These are phyloP conservation scores for Drosophila repletoides DNA, from an alignment of 1,140 invertebrate genomes.

Conservation along the genomic window DNA sequence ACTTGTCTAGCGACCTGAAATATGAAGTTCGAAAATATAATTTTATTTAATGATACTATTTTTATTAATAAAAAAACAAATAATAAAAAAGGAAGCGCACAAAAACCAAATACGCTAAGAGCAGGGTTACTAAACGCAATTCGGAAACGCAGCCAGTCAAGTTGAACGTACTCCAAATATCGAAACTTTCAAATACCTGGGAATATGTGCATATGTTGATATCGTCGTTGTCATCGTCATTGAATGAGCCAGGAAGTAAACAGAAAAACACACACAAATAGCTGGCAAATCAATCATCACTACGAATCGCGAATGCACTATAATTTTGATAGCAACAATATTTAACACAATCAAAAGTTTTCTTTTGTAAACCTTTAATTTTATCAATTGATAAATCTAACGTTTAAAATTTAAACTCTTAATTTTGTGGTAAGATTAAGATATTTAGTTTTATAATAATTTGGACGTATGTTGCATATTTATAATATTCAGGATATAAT, in stretches of 20 bases:
- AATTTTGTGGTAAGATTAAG: too few species aligned
- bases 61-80: constrained; percentile 53
- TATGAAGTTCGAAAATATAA: constrained; percentile 79
- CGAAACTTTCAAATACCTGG: constrained; percentile 61
- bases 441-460: too few species aligned
- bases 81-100: constrained; percentile 9
- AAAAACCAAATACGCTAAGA: neutral
- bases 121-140: constrained; percentile 56
- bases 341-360: too few species aligned
- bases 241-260: constrained; percentile 76
- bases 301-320: constrained; percentile 7
- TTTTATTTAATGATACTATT: constrained; percentile 57
- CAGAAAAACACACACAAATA: constrained; percentile 46
- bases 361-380: too few species aligned
- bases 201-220: constrained; percentile 61
- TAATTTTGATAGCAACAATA: neutral
- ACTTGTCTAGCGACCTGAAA: constrained; percentile 65
- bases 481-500: too few species aligned
- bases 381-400: too few species aligned
- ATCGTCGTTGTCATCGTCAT: constrained; percentile 17
- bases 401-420: too few species aligned
- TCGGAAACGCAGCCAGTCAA: constrained; percentile 69
- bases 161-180: constrained; percentile 72
- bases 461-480: too few species aligned
- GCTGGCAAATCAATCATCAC: neutral